phyloP scores from a whole-genome alignment of 2,888 invertebrate genomes.

The Zhengitettix transpicula region DNA sequence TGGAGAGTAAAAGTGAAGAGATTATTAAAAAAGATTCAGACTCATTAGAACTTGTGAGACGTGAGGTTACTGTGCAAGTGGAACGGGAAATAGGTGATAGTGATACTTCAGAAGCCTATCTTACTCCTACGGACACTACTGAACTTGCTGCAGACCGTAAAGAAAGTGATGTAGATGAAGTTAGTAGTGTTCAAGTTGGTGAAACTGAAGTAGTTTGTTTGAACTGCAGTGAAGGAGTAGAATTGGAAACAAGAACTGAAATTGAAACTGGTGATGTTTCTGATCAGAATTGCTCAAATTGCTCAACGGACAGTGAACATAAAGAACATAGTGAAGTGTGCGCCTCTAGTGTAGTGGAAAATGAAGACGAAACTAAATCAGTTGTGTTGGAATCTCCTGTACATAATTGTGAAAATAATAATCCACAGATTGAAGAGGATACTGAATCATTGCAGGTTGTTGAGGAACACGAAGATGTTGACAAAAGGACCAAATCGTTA shows the following conservation, averaged over 20 bases:
- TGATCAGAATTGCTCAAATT: background rate
- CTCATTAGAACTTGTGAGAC: slow-evolving; percentile 1
- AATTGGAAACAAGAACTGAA: background rate
- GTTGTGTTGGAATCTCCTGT: too few relatives aligned
- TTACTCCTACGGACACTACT: slow-evolving; percentile 46
- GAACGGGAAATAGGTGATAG: slow-evolving; percentile 46
- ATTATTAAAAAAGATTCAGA: background rate
- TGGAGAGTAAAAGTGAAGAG: slow-evolving; percentile 2
- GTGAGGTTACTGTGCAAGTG: slow-evolving; percentile 16
- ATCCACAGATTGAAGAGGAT: too few relatives aligned
- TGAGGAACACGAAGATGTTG: too few relatives aligned
- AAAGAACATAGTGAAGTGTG: background rate
- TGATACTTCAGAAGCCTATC: slow-evolving; percentile 49
- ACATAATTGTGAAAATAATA: too few relatives aligned
- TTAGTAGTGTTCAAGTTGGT: background rate
- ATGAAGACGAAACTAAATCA: background rate
- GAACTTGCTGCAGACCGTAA: slow-evolving; percentile 14
- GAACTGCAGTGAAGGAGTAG: slow-evolving; percentile 17
- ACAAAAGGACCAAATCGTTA: too few relatives aligned
- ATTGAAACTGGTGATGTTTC: background rate
- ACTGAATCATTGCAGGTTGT: too few relatives aligned
- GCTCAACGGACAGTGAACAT: background rate
- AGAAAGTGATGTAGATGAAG: slow-evolving; percentile 18
- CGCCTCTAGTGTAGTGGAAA: background rate
- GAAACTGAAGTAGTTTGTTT: slow-evolving; percentile 15